A percentile compares a stretch with the other conserved stretches of the same genome.
These are phyloP conservation scores for Carposina sasakii DNA, from an alignment of 1,140 invertebrate genomes.

Conservation along the genomic window DNA sequence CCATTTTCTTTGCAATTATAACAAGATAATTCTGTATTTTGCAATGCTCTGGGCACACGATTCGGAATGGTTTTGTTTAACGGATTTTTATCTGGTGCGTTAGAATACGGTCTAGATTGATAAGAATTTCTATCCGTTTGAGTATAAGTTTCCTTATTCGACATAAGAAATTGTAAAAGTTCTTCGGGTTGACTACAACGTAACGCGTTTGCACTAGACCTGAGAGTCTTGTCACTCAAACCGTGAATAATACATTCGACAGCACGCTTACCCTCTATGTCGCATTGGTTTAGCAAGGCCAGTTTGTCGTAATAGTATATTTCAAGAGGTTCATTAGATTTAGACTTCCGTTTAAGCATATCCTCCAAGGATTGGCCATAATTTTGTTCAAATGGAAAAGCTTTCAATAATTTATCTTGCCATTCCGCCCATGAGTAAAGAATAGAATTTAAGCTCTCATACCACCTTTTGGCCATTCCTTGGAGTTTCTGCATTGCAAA, in stretches of 20 bases:
- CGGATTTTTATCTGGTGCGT: neutral
- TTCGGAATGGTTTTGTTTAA: neutral
- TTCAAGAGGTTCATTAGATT: neutral
- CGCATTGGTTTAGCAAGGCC: conserved; percentile 4
- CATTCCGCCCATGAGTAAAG: conserved; percentile 14
- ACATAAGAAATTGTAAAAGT: conserved; percentile 11
- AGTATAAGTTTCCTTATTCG: neutral
- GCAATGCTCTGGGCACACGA: neutral
- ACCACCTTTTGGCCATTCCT: conserved; percentile 21
- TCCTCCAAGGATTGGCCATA: conserved; percentile 1
- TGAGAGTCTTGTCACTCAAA: conserved; percentile 10
- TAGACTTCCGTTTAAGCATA: neutral
- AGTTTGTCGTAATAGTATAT: neutral
- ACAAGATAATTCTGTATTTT: neutral
- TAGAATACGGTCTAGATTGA: neutral
- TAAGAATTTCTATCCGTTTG: neutral
- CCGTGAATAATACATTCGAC: conserved; percentile 21
- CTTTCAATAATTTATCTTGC: conserved; percentile 9
- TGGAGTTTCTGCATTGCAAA: conserved; percentile 23
- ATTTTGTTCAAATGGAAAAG: neutral
- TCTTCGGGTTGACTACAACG: conserved; percentile 9
- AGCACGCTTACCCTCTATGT: conserved; percentile 10
- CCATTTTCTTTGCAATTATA: neutral
- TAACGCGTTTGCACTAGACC: conserved; percentile 12
- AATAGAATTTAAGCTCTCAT: conserved; percentile 15